Conservation (phyloP, 2,113 vertebrate species). For the Hucho hucho region DNA sequence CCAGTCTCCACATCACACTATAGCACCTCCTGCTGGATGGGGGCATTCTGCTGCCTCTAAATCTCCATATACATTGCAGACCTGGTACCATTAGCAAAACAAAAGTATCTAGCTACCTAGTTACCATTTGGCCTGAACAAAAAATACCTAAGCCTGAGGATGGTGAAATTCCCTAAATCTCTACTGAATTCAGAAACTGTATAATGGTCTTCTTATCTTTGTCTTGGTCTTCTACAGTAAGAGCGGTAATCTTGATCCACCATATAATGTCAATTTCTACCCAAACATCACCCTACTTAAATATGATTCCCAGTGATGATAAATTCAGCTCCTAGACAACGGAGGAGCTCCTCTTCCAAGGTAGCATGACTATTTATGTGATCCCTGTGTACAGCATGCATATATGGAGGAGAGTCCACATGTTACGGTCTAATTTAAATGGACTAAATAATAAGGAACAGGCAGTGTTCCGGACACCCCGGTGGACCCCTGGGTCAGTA, state of each 20-base stretch:
- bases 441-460: conserved; percentile 68
- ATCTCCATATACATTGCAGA: no score
- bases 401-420: conserved; percentile 31
- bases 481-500: conserved; percentile 62
- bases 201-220: no score
- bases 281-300: no score
- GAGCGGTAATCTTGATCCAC: no score
- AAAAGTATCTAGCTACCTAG: no score
- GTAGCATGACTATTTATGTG: conserved; percentile 7
- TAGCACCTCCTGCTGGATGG: conserved; percentile 29
- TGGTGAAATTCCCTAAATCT: no score
- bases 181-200: no score
- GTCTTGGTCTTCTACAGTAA: no score
- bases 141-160: no score
- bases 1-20: conserved; percentile 12
- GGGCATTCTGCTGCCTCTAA: conserved; percentile 3
- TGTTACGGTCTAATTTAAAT: conserved; percentile 59
- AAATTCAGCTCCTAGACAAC: background rate
- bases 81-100: no score
- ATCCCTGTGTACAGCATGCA: conserved; percentile 23
- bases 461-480: conserved; percentile 66
- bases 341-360: background rate
- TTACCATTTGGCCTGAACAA: no score
- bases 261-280: no score
- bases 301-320: background rate